Evolutionary conservation across 2,888 invertebrate species (phyloP), one percentile per base, ranked within the genome.

Genomic region (Coleophora flavipennella): DNA sequence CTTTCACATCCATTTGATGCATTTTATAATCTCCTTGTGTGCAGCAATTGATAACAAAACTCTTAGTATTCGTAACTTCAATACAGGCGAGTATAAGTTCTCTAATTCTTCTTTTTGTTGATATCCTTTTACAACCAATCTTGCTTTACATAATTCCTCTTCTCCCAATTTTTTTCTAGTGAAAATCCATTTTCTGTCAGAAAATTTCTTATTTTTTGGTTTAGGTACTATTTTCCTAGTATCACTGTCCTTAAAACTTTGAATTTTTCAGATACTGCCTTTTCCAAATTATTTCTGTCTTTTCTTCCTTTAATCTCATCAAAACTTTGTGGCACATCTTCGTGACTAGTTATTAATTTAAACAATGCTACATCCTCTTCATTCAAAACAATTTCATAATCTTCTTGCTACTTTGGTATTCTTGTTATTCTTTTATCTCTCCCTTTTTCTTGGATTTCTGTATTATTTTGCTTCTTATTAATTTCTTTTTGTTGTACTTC

Each of bases 101-200:
- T 20, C 20, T 9, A 33, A 13, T 13, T 33, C 13, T 13, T 33
- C 10, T 9, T 20, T 14, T 33, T 6, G 11, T 2, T 13, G 13
- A 6, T 4, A 20, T 20, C 20, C 20, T 38, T 39, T 10, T 25
- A 20, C 26, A 35, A 45, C 45, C 10, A 48, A 28, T 42, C 49
- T 41, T 28, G 49, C 49, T 35, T 49, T 49, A 39, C 6, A 42
- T 14, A 46, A 36, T 9, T 40, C 27, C 20, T 27, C 3, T 8
- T 40, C 26, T 39, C 9, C 41, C 9, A 29, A 12, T 11, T 41
- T 34, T 32, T 44, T 49, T 31, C 10, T 46, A n/a, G 41, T 38
- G 35, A 44, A 46, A 1, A 46, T 40, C 45, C 49, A 49, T 41
- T 40, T 49, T 9, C 14, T 29, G 33, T 47, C 45, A 8, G 45